These are phyloP conservation scores for Theocolax elegans DNA, from an alignment of 1,140 invertebrate genomes.

Conservation along the genomic window DNA sequence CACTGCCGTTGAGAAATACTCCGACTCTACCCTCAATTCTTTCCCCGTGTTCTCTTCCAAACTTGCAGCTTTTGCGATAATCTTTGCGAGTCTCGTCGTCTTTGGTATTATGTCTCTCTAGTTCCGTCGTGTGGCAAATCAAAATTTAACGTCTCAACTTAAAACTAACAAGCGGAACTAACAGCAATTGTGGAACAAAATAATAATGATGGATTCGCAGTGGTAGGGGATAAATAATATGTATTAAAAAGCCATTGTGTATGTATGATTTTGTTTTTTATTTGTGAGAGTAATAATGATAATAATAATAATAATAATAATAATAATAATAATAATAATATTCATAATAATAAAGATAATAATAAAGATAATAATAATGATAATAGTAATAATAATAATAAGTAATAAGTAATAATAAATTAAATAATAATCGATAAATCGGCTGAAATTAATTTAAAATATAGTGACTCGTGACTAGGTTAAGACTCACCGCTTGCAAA, in stretches of 20 bases:
- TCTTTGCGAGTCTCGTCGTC: not conserved
- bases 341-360: conserved; percentile 46
- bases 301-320: conserved; percentile 60
- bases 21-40: too few species aligned
- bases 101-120: too few species aligned
- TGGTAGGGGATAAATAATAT: conserved; percentile 36
- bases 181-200: not conserved
- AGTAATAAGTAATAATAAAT: conserved; percentile 30
- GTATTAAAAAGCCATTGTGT: conserved; percentile 50
- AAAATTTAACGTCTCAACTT: not conserved
- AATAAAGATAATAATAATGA: conserved; percentile 33
- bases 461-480: conserved; percentile 69
- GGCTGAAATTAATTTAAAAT: conserved; percentile 64
- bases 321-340: conserved; percentile 67
- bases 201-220: not conserved
- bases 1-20: conserved; percentile 25
- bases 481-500: conserved; percentile 66
- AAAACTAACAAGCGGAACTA: conserved; percentile 15
- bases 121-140: not conserved
- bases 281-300: conserved; percentile 66
- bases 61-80: not conserved
- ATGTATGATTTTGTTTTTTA: conserved; percentile 60
- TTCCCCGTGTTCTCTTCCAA: too few species aligned
- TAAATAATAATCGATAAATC: conserved; percentile 64
- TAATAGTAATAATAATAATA: conserved; percentile 41